Conservation (phyloP, 2,888 invertebrate genomes). For the Blera fallax region DNA sequence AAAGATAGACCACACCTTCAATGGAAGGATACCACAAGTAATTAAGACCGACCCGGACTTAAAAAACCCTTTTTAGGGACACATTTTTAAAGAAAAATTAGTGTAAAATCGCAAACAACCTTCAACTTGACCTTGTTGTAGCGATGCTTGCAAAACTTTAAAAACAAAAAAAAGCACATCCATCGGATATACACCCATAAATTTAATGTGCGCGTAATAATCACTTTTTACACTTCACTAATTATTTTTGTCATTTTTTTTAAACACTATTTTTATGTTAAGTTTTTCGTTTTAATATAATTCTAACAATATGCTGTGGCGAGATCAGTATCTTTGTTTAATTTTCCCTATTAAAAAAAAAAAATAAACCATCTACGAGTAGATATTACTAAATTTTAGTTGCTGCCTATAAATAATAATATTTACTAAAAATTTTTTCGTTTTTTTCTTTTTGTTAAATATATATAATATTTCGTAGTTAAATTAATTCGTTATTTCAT, state of each 20-base stretch:
- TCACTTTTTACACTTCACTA: not conserved
- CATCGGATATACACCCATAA: not conserved
- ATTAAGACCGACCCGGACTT: not conserved
- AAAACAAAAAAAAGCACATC: not conserved
- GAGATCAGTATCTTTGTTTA: conserved; percentile 35
- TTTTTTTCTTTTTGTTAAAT: not conserved
- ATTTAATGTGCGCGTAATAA: not conserved
- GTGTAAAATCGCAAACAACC: no score
- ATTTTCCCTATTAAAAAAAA: not conserved
- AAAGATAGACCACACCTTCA: not conserved
- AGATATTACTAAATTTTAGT: not conserved
- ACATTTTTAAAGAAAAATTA: no score
- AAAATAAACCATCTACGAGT: not conserved
- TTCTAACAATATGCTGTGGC: conserved; percentile 21
- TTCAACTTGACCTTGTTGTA: not conserved
- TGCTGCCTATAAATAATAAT: not conserved
- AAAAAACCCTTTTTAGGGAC: no score
- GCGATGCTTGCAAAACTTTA: not conserved
- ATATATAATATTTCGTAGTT: not conserved
- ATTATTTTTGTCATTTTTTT: not conserved
- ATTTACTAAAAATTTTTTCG: conserved; percentile 5
- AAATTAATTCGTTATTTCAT: not conserved
- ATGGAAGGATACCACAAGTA: not conserved
- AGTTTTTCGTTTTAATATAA: not conserved
- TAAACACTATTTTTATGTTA: not conserved